phyloP scores from a whole-genome alignment of 2,888 invertebrate species.

The Megalurothrips usitatus region DNA sequence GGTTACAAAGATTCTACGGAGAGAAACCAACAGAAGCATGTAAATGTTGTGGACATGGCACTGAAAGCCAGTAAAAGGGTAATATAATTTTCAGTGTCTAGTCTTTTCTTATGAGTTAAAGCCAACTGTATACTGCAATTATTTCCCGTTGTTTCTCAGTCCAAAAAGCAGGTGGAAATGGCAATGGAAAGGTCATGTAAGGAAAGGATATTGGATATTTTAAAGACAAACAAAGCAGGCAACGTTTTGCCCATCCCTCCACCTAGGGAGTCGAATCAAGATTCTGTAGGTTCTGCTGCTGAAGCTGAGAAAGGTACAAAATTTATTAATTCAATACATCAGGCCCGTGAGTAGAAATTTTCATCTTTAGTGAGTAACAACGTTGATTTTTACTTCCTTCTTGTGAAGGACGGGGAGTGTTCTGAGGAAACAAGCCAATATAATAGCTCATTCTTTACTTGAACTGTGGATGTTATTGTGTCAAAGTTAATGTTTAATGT shows the following conservation, averaged over 20 bases:
- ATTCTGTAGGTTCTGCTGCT: background rate
- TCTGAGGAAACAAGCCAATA: too few species aligned
- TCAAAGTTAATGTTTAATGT: too few species aligned
- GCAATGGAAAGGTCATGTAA: background rate
- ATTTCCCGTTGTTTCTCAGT: background rate
- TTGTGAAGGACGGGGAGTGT: too few species aligned
- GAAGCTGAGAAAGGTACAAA: background rate
- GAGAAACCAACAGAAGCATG: background rate
- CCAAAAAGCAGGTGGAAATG: background rate
- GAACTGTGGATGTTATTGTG: too few species aligned
- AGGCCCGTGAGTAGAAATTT: background rate
- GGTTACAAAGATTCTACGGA: background rate
- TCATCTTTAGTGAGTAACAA: background rate
- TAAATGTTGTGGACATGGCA: background rate
- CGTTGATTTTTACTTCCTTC: too few species aligned
- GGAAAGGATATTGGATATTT: background rate
- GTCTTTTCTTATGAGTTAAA: background rate
- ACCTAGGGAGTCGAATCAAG: too few species aligned
- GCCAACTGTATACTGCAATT: background rate
- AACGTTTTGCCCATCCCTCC: too few species aligned
- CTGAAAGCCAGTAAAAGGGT: background rate
- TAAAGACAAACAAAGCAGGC: background rate
- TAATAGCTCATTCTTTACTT: too few species aligned
- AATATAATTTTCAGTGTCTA: background rate
- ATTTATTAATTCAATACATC: background rate